A percentile compares a stretch with the other conserved stretches of the same genome.
phyloP scores from a whole-genome alignment of 2,888 invertebrate species.

The Lamellibrachia satsuma region DNA sequence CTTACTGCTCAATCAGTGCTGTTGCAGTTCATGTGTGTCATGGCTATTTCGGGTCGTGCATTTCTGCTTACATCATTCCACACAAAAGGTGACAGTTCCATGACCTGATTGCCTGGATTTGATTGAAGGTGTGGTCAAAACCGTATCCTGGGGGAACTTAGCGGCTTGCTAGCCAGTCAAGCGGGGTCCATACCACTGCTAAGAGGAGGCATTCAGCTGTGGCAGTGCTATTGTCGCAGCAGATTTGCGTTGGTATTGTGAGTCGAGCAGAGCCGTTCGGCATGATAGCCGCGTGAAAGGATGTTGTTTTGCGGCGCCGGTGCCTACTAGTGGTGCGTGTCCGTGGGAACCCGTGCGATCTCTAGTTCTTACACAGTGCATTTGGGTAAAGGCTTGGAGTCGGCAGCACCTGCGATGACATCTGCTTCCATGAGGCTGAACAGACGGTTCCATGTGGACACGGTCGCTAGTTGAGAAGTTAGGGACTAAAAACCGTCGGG shows the following conservation, averaged over 20 bases:
- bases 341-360: not conserved
- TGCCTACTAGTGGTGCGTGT: not conserved
- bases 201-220: not conserved
- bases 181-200: not conserved
- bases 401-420: not conserved
- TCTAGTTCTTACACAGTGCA: not conserved
- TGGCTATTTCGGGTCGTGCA: not conserved
- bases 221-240: conserved; percentile 1
- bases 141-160: not conserved
- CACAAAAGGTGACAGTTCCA: not conserved
- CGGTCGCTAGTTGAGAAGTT: not conserved
- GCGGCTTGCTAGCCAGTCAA: not conserved
- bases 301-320: not conserved
- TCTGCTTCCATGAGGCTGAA: not conserved
- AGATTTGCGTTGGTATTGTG: not conserved
- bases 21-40: not conserved
- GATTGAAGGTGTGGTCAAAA: not conserved
- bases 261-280: not conserved
- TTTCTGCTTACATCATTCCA: not conserved
- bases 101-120: not conserved
- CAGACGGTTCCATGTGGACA: not conserved
- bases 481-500: not conserved
- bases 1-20: not conserved
- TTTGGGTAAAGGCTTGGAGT: not conserved
- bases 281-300: not conserved